These are phyloP conservation scores for Dallia pectoralis DNA, from an alignment of 2,797 vertebrate genomes.

Conservation along the genomic window DNA sequence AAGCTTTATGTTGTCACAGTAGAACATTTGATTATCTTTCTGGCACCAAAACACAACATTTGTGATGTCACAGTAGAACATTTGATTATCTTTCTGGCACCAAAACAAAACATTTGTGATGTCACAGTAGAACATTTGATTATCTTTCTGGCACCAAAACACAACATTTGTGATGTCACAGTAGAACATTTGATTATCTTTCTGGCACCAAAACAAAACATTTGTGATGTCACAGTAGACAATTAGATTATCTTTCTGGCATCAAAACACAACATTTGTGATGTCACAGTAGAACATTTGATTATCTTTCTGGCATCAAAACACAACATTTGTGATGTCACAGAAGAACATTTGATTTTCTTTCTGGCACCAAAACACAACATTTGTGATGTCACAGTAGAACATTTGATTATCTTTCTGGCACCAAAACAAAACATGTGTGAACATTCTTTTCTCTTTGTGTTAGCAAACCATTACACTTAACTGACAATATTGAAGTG, in stretches of 20 bases:
- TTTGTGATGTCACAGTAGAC: constrained; percentile 12
- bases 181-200: not conserved
- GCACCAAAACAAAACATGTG: not conserved
- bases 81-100: not conserved
- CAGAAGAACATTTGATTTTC: not conserved
- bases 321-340: constrained; percentile 12
- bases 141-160: not conserved
- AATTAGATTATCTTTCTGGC: not conserved
- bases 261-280: constrained; percentile 4
- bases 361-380: not conserved
- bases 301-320: not conserved
- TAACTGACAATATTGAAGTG: not conserved
- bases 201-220: not conserved
- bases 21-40: not conserved
- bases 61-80: constrained; percentile 11
- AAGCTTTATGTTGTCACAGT: constrained; percentile 10
- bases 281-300: not conserved
- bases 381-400: constrained; percentile 11
- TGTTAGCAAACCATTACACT: not conserved
- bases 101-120: constrained; percentile 10
- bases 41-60: not conserved
- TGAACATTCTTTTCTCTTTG: not conserved
- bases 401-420: not conserved
- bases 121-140: not conserved
- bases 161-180: constrained; percentile 11